Evolutionary conservation across 2,797 vertebrate species (phyloP).

Genomic region (Oreochromis mossambicus): DNA sequence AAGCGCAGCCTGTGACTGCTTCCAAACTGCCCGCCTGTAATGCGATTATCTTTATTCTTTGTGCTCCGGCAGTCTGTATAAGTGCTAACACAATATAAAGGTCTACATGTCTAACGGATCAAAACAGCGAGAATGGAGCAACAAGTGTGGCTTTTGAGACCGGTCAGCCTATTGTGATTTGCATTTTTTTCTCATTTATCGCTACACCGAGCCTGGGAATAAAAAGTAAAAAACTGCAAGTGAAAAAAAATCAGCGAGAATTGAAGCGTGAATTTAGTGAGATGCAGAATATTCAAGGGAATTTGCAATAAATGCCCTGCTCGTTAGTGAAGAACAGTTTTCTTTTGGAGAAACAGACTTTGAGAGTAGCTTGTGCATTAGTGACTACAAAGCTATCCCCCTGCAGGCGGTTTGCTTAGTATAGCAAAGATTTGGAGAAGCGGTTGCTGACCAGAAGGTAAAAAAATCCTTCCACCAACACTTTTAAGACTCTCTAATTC

Average conservation of each 20-base stretch:
- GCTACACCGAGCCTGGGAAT: not conserved
- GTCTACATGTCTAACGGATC: not conserved
- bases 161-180: not conserved
- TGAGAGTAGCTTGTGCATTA: not conserved
- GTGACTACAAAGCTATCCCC: not conserved
- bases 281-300: not conserved
- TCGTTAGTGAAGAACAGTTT: not conserved
- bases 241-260: not conserved
- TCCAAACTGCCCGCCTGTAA: conserved; percentile 7
- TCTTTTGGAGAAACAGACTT: not conserved
- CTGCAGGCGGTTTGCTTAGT: not conserved
- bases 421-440: not conserved
- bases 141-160: conserved; percentile 19
- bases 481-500: not conserved
- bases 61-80: not conserved
- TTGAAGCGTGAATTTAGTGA: not conserved
- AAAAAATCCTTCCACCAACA: not conserved
- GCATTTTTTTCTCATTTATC: not conserved
- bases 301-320: not conserved
- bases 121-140: not conserved
- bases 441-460: not conserved
- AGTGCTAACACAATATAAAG: not conserved
- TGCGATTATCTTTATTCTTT: not conserved
- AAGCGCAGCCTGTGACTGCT: not conserved
- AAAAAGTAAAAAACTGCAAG: not conserved